phyloP scores from a whole-genome alignment of 1,140 invertebrate genomes.

The Pollicipes pollicipes region DNA sequence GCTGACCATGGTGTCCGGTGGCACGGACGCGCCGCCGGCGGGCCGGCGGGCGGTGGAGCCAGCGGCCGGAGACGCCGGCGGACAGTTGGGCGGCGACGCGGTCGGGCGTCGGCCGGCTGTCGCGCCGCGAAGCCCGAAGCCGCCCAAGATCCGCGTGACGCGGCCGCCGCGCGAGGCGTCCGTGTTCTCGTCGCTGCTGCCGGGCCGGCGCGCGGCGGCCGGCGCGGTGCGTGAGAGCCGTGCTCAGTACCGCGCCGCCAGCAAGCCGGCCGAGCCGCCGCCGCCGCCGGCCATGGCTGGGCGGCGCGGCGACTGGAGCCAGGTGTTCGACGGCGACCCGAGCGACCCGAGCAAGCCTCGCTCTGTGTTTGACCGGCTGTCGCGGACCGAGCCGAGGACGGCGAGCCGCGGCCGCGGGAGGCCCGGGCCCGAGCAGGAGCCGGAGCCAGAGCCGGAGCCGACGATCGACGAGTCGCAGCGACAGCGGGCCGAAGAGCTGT shows the following conservation, averaged over 20 bases:
- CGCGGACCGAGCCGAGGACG: not conserved
- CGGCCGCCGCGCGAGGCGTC: not conserved
- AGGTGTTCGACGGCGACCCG: not conserved
- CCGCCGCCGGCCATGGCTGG: not conserved
- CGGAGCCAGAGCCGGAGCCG: too few species aligned
- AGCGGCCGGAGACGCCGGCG: not conserved
- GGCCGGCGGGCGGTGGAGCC: not conserved
- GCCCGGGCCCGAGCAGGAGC: not conserved
- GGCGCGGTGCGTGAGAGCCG: not conserved
- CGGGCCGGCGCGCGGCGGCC: too few species aligned
- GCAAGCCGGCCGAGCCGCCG: too few species aligned
- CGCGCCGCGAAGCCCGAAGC: not conserved
- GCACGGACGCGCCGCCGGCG: not conserved
- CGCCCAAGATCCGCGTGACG: not conserved
- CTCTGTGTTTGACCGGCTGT: not conserved
- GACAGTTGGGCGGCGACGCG: not conserved
- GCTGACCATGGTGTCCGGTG: not conserved
- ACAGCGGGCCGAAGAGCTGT: not conserved
- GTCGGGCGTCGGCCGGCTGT: not conserved
- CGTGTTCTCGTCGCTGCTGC: not conserved
- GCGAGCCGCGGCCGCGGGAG: not conserved
- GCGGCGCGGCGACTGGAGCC: not conserved
- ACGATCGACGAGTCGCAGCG: not conserved
- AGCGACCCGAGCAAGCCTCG: not conserved
- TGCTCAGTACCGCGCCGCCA: not conserved